A percentile compares a stretch with the other conserved stretches of the same genome.
phyloP scores from a whole-genome alignment of 2,113 vertebrate genomes.

The Cyanoramphus novaezelandiae region DNA sequence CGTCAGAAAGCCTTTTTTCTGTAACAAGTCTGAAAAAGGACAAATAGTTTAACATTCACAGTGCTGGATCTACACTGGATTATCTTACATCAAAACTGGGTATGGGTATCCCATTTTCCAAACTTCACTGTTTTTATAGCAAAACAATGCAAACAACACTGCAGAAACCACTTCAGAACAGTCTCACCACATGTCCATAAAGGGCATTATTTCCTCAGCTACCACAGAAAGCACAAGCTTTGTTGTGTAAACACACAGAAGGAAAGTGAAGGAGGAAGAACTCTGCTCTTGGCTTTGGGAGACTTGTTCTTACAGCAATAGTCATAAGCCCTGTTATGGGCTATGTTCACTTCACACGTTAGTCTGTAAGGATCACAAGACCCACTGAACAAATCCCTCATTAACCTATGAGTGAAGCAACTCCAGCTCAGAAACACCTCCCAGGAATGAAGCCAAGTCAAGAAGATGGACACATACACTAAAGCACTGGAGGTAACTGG shows the following conservation, averaged over 20 bases:
- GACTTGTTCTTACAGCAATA: background rate
- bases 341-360: background rate
- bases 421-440: background rate
- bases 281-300: background rate
- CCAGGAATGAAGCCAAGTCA: background rate
- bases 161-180: background rate
- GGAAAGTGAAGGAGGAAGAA: background rate
- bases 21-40: background rate
- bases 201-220: background rate
- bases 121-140: background rate
- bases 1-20: background rate
- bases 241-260: background rate
- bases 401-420: background rate
- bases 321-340: background rate
- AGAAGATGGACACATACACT: rapidly evolving
- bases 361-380: background rate
- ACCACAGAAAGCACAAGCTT: background rate
- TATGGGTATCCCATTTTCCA: background rate
- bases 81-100: background rate
- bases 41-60: background rate
- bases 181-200: background rate
- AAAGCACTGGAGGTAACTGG: background rate
- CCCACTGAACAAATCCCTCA: background rate
- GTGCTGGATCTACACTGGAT: background rate
- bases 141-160: background rate